Percentiles rank a stretch among this genome's conserved stretches.
Conservation (phyloP, 2,113 vertebrate species). For the Mobula hypostoma region DNA sequence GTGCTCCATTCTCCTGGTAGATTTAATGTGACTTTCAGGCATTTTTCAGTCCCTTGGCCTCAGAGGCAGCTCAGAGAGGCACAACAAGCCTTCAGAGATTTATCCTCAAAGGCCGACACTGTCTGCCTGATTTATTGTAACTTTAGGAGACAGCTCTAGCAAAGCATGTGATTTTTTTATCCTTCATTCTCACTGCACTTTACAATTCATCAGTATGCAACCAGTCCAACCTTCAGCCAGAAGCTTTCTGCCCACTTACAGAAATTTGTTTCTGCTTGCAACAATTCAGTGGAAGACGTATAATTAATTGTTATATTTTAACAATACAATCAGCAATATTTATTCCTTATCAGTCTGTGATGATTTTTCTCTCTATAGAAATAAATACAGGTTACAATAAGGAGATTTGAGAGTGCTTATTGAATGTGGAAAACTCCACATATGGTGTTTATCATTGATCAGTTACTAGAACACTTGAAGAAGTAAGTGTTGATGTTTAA, state of each 20-base stretch:
- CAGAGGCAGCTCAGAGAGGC: constrained; percentile 74
- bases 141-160: constrained; percentile 76
- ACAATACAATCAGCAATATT: neutral
- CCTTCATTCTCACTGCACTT: constrained; percentile 65
- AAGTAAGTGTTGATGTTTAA: neutral
- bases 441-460: neutral
- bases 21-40: constrained; percentile 81
- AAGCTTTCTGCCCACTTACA: constrained; percentile 77
- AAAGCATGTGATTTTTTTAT: constrained; percentile 67
- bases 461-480: neutral
- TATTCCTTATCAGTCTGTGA: neutral
- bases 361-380: neutral
- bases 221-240: constrained; percentile 58
- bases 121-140: constrained; percentile 85
- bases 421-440: neutral
- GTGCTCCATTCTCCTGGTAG: constrained; percentile 72
- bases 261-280: constrained; percentile 54
- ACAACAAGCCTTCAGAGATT: constrained; percentile 78
- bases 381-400: neutral
- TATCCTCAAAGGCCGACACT: constrained; percentile 80
- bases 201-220: constrained; percentile 80
- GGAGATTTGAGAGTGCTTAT: neutral
- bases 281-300: neutral
- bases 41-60: constrained; percentile 75
- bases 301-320: neutral